Evolutionary conservation across 2,113 vertebrate species (phyloP).

Genomic region (Epinephelus lanceolatus): DNA sequence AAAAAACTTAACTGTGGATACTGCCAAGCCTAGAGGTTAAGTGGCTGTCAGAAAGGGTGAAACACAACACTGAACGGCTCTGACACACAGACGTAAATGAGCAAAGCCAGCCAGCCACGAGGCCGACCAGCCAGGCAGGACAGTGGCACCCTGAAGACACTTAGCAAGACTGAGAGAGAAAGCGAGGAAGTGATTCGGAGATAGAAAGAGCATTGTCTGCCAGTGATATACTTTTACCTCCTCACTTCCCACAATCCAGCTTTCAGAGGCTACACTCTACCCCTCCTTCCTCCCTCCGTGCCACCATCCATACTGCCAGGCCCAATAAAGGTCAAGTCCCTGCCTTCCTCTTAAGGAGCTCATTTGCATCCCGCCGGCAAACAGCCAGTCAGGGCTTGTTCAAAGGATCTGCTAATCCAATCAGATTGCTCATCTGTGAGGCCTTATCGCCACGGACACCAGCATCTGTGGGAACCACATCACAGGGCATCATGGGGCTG

Average conservation of each 20-base stretch:
- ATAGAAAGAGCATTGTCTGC: conserved; percentile 46
- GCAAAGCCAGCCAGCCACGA: conserved; percentile 63
- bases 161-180: conserved; percentile 56
- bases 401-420: conserved; percentile 80
- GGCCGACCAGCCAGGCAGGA: conserved; percentile 46
- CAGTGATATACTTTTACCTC: conserved; percentile 67
- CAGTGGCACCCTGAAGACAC: conserved; percentile 66
- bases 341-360: conserved; percentile 76
- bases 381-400: conserved; percentile 81
- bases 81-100: conserved; percentile 71
- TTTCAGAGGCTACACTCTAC: conserved; percentile 56
- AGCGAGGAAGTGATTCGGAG: conserved; percentile 31
- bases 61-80: conserved; percentile 51
- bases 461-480: conserved; percentile 78
- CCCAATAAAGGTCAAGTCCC: conserved; percentile 80
- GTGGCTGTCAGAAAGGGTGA: conserved; percentile 70
- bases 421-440: conserved; percentile 78
- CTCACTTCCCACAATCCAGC: conserved; percentile 67
- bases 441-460: conserved; percentile 78
- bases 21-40: conserved; percentile 74
- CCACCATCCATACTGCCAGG: conserved; percentile 76
- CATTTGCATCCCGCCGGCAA: conserved; percentile 83
- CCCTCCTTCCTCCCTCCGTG: conserved; percentile 52
- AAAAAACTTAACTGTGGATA: conserved; percentile 36
- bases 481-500: conserved; percentile 74